Evolutionary conservation across 2,113 vertebrate genomes (phyloP), one percentile per base, ranked within the genome.

Genomic region (Falco punctatus): DNA sequence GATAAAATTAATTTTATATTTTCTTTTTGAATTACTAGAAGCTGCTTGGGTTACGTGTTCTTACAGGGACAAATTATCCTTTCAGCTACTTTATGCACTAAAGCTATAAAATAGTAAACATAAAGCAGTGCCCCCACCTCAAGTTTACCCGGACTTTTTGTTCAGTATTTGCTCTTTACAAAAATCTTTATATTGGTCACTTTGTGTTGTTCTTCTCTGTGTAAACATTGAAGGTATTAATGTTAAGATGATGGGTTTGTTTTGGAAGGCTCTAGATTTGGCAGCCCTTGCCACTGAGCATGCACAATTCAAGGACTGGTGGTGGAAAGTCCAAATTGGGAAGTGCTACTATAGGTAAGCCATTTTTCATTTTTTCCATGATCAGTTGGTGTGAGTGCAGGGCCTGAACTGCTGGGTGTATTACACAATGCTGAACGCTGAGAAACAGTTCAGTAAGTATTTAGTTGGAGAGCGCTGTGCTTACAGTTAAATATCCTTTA

Each of bases 271-370:
- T 95, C 98, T 99, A 96, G 99, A 99, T 96, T 98, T 99, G 97
- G 99, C 99, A 80, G 99, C 99, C 72, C 98, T 99, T 83, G 99
- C 99, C 75, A 99, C 99, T 40, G 99, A 99, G 88, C 98, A 99
- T 0, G 99, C 98, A 87, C 99, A 99, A 83, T 99, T 99, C 96
- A 99, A 99, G 98, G 99, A 99, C 98, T 99, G 99, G 99, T 99
- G 99, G 99, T 99, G 99, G 99, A 99, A 99, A 95, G 99, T 99
- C 30, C 99, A 99, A 93, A 98, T 99, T 93, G 99, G 99, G 33
- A 99, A 99, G 97, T 99, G 99, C 96, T 99, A 99, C 97, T 99
- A 99, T 96, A 99, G 99, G 99, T 98, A 97, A 98, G 97, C 13
- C 4, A 2, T 54, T 64, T 33, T 77, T 95, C 11, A 11, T 91